These are phyloP conservation scores for Capreolus pygargus DNA, from an alignment of 2,113 vertebrate genomes.

Conservation along the genomic window DNA sequence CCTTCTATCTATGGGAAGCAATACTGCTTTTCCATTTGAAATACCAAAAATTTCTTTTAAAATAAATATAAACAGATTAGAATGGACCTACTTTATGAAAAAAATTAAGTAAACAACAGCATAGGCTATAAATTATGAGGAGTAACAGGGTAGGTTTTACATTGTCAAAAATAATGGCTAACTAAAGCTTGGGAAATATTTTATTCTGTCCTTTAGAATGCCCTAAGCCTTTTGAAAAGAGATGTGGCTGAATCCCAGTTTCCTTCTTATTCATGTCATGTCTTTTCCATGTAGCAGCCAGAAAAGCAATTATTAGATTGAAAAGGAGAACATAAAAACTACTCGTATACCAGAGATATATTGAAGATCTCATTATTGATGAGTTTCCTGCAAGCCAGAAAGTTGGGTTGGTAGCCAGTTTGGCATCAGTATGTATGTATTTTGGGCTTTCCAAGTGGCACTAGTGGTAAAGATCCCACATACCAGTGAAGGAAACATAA, in stretches of 20 bases:
- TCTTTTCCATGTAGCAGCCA: not conserved
- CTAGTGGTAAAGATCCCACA: not conserved
- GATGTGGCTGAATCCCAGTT: not conserved
- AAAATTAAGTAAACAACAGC: not conserved
- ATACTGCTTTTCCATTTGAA: not conserved
- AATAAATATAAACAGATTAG: not conserved
- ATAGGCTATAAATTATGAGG: not conserved
- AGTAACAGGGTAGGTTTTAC: not conserved
- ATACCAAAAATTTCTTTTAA: constrained; percentile 3
- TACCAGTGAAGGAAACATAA: not conserved
- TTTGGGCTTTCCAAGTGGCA: not conserved
- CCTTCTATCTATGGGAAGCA: not conserved
- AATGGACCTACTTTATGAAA: not conserved
- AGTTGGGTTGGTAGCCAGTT: not conserved
- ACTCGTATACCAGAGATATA: not conserved
- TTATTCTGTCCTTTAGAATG: not conserved
- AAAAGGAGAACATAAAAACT: not conserved
- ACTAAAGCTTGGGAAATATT: not conserved
- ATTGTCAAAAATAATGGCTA: not conserved
- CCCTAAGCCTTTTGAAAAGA: not conserved
- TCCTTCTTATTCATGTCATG: not conserved
- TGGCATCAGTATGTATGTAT: not conserved
- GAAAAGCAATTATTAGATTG: constrained; percentile 9
- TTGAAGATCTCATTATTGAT: not conserved
- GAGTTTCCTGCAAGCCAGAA: not conserved